phyloP scores from a whole-genome alignment of 2,888 invertebrate genomes.

The Sesia bembeciformis region DNA sequence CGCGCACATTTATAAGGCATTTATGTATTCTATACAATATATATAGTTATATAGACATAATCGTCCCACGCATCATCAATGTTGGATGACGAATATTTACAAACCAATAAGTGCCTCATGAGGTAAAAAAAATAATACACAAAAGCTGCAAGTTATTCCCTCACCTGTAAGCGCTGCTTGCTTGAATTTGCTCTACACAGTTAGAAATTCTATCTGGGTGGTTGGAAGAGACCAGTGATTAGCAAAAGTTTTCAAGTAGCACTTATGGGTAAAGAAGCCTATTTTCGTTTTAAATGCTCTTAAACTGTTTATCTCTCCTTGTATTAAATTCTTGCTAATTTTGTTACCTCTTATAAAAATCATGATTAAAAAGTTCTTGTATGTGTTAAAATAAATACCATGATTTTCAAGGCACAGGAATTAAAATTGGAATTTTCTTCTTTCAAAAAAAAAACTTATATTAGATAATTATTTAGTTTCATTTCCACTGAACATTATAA shows the following conservation, averaged over 20 bases:
- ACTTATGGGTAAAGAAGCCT: too few relatives aligned
- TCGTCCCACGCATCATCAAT: constrained; percentile 1
- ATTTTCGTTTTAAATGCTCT: too few relatives aligned
- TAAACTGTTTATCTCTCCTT: too few relatives aligned
- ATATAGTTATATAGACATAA: constrained; percentile 5
- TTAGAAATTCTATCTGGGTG: too few relatives aligned
- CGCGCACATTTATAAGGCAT: constrained; percentile 50
- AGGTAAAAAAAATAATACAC: not conserved
- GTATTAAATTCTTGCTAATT: not conserved
- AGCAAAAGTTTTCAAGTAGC: too few relatives aligned
- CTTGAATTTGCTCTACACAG: too few relatives aligned
- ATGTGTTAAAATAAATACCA: not conserved
- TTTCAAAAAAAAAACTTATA: not conserved
- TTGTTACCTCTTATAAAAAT: not conserved
- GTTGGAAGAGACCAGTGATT: too few relatives aligned
- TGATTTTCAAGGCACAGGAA: not conserved
- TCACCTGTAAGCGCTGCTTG: too few relatives aligned
- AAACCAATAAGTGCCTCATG: not conserved
- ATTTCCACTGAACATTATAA: not conserved
- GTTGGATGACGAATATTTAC: not conserved
- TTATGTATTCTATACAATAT: constrained; percentile 26
- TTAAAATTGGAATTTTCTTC: not conserved
- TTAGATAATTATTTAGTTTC: not conserved
- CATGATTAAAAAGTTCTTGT: not conserved
- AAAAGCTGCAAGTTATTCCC: not conserved